These are phyloP conservation scores for Hymenopus coronatus DNA, from an alignment of 2,888 invertebrate species.

Conservation along the genomic window DNA sequence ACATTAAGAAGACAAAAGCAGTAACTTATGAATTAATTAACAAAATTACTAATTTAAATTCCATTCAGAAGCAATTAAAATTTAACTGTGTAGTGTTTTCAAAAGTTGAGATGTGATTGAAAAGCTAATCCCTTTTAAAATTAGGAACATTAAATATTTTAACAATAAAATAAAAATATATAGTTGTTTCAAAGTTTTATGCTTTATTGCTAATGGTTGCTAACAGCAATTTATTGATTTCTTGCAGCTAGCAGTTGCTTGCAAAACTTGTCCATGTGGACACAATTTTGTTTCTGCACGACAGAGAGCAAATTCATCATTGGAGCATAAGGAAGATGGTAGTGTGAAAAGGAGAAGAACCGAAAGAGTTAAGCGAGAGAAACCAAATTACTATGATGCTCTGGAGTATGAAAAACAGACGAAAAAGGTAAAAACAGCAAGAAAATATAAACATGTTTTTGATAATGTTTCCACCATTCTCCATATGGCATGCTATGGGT, in stretches of 20 bases:
- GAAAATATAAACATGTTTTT: conserved; percentile 39
- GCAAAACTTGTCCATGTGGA: conserved; percentile 80
- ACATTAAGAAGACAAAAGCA: too few relatives aligned
- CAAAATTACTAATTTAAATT: too few relatives aligned
- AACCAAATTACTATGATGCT: conserved; percentile 80
- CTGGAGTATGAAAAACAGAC: conserved; percentile 76
- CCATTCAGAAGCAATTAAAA: too few relatives aligned
- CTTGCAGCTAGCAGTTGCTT: conserved; percentile 74
- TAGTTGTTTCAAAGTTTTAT: too few relatives aligned
- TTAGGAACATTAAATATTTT: too few relatives aligned
- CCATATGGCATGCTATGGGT: too few relatives aligned
- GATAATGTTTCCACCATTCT: too few relatives aligned
- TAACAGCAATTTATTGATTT: not conserved
- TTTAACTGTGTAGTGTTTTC: too few relatives aligned
- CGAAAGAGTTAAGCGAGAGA: conserved; percentile 69
- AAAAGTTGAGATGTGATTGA: too few relatives aligned
- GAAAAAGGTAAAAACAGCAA: conserved; percentile 52
- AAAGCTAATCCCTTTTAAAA: too few relatives aligned
- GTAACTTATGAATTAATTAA: too few relatives aligned
- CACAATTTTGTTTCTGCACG: conserved; percentile 74
- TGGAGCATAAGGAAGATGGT: conserved; percentile 39
- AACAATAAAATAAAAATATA: too few relatives aligned
- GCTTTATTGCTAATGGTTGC: not conserved
- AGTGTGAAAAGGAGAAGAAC: conserved; percentile 62
- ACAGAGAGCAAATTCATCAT: conserved; percentile 41